These are phyloP conservation scores for Drosophila birchii DNA, from an alignment of 2,888 invertebrate genomes.

Conservation along the genomic window DNA sequence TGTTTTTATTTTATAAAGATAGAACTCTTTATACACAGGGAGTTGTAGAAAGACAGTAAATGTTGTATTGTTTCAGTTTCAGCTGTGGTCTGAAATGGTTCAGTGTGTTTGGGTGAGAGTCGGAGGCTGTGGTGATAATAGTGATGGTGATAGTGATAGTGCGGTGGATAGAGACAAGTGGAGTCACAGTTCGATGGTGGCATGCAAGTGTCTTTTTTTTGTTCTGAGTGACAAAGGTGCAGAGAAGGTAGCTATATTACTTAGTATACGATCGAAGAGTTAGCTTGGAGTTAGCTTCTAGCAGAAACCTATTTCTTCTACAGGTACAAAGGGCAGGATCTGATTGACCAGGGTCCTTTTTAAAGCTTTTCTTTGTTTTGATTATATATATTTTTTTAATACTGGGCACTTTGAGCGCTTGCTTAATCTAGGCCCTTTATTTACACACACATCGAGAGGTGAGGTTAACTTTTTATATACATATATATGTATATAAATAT, in stretches of 20 bases:
- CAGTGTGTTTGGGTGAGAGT: slow-evolving; percentile 31
- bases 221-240: slow-evolving; percentile 31
- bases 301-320: slow-evolving; percentile 7
- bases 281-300: slow-evolving; percentile 9
- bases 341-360: background rate
- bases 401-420: background rate
- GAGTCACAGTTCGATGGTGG: slow-evolving; percentile 45
- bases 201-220: slow-evolving; percentile 54
- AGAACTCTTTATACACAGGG: slow-evolving; percentile 79
- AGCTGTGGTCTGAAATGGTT: slow-evolving; percentile 30
- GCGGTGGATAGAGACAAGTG: slow-evolving; percentile 36
- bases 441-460: slow-evolving; percentile 61
- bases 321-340: background rate
- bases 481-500: slow-evolving; percentile 23
- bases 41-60: slow-evolving; percentile 81
- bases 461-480: slow-evolving; percentile 40
- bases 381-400: background rate
- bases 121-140: slow-evolving; percentile 35
- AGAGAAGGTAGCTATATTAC: slow-evolving; percentile 17
- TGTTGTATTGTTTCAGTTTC: slow-evolving; percentile 56
- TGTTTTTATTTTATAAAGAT: slow-evolving; percentile 47
- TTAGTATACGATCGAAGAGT: slow-evolving; percentile 3
- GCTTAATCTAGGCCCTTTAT: slow-evolving; percentile 10
- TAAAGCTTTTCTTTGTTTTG: background rate
- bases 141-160: slow-evolving; percentile 11